A percentile compares a stretch with the other conserved stretches of the same genome.
Evolutionary conservation across 1,140 invertebrate genomes (phyloP).

Genomic region (Calosoma granatense): DNA sequence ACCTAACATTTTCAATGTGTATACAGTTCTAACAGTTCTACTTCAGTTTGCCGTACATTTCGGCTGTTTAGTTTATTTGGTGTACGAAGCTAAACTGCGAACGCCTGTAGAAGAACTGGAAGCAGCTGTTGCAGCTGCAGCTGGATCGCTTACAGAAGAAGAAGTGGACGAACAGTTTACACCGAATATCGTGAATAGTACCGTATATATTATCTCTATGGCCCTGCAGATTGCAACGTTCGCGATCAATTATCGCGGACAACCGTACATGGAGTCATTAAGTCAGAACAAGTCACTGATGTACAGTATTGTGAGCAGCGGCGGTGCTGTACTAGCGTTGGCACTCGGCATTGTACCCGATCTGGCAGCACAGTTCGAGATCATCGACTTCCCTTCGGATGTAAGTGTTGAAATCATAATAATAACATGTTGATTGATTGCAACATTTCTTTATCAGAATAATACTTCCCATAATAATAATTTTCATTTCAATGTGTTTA

Average conservation of each 20-base stretch:
- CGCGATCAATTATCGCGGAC: conserved; percentile 96
- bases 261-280: conserved; percentile 97
- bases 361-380: conserved; percentile 73
- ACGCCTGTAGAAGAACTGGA: conserved; percentile 53
- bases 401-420: conserved; percentile 56
- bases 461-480: not conserved
- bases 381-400: conserved; percentile 76
- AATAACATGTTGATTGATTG: conserved; percentile 13
- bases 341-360: conserved; percentile 68
- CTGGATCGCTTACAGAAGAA: conserved; percentile 30
- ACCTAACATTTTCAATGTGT: conserved; percentile 98
- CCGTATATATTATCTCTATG: conserved; percentile 97
- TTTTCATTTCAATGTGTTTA: not conserved
- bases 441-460: too few relatives aligned
- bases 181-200: conserved; percentile 91
- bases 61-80: conserved; percentile 79
- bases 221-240: conserved; percentile 96
- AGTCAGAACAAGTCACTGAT: conserved; percentile 84
- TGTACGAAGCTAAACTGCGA: conserved; percentile 61
- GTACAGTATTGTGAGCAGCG: conserved; percentile 74
- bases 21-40: conserved; percentile 92
- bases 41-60: conserved; percentile 96
- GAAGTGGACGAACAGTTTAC: conserved; percentile 85
- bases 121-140: not conserved
- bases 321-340: conserved; percentile 60